Conservation (phyloP, 2,888 invertebrate genomes). For the Pristionchus arcanus region DNA sequence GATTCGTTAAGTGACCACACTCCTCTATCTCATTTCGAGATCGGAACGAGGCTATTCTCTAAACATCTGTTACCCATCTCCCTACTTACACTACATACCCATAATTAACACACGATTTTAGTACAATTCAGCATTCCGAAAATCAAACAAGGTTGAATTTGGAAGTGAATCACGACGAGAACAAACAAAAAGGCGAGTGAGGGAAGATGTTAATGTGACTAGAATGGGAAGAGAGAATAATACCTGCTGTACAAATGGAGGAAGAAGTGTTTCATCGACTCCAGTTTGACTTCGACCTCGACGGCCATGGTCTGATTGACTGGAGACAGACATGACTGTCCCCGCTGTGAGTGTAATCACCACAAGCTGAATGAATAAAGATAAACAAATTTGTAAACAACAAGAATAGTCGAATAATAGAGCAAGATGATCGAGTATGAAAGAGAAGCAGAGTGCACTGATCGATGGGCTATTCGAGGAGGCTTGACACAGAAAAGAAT, state of each 20-base stretch:
- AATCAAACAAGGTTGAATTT: background rate
- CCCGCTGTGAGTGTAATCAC: slow-evolving; percentile 33
- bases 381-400: background rate
- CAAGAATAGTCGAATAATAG: background rate
- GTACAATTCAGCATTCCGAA: background rate
- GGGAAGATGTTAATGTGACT: background rate
- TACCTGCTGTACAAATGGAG: slow-evolving; percentile 54
- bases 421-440: background rate
- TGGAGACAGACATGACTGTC: slow-evolving; percentile 48
- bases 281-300: slow-evolving; percentile 39
- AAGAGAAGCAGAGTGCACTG: background rate
- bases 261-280: slow-evolving; percentile 47
- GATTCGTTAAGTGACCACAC: background rate
- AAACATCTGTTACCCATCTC: slow-evolving; percentile 34
- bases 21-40: slow-evolving; percentile 13
- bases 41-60: slow-evolving; percentile 17
- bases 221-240: background rate
- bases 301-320: slow-evolving; percentile 42
- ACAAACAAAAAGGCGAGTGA: slow-evolving; percentile 20
- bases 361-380: slow-evolving; percentile 20
- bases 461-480: background rate
- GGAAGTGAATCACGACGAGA: background rate
- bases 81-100: background rate
- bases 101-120: slow-evolving; percentile 5
- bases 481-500: slow-evolving; percentile 18